Evolutionary conservation across 1,140 invertebrate species (phyloP).

Genomic region (Oppia nitens): DNA sequence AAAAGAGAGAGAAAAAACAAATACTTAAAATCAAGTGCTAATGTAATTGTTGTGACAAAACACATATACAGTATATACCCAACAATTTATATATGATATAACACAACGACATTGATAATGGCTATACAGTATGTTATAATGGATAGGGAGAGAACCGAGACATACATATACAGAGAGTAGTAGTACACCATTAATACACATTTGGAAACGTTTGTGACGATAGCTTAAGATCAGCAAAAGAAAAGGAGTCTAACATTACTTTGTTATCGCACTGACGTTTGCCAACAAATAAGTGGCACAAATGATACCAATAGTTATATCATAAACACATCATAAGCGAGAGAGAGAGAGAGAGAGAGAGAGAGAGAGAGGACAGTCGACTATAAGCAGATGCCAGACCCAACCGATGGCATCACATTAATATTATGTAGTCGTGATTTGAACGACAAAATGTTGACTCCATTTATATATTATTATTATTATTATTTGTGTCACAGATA

Average conservation of each 20-base stretch:
- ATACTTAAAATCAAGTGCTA: neutral
- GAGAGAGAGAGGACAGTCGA: neutral
- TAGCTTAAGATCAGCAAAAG: neutral
- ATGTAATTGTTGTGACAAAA: neutral
- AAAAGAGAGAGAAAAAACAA: neutral
- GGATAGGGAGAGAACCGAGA: neutral
- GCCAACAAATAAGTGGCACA: neutral
- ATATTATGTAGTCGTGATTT: neutral
- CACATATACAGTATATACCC: neutral
- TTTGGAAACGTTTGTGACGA: neutral
- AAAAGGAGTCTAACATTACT: too few species aligned
- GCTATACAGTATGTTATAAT: too few species aligned
- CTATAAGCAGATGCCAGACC: neutral
- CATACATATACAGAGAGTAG: neutral
- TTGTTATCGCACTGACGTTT: neutral
- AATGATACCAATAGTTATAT: too few species aligned
- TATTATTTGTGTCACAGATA: too few species aligned
- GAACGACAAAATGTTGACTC: neutral
- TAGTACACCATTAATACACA: too few species aligned
- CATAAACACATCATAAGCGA: too few species aligned
- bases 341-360: too few species aligned
- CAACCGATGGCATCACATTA: too few species aligned
- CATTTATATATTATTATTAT: too few species aligned
- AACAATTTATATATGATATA: too few species aligned
- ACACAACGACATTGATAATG: too few species aligned